These are phyloP conservation scores for Helostoma temminkii DNA, from an alignment of 2,797 vertebrate genomes.

Conservation along the genomic window DNA sequence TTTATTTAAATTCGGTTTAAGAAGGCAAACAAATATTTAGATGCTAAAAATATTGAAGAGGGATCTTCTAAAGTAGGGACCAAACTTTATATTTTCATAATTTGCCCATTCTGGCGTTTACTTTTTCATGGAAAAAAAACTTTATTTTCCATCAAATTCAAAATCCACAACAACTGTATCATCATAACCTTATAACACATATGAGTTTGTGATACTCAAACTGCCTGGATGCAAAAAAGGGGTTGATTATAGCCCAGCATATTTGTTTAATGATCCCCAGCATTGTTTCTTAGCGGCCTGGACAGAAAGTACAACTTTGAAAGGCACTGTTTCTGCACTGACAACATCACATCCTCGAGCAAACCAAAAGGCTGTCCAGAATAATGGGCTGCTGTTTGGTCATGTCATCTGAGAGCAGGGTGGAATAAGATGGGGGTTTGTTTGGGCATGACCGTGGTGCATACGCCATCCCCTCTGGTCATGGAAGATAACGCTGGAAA, in stretches of 20 bases:
- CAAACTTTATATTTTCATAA: conserved; percentile 70
- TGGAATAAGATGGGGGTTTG: conserved; percentile 70
- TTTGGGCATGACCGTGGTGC: conserved; percentile 78
- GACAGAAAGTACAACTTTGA: conserved; percentile 73
- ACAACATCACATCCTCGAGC: conserved; percentile 78
- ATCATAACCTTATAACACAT: conserved; percentile 25
- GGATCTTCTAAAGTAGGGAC: conserved; percentile 74
- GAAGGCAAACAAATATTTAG: conserved; percentile 85
- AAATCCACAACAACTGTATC: conserved; percentile 40
- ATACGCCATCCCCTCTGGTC: conserved; percentile 61
- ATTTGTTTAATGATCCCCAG: conserved; percentile 62
- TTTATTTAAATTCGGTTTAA: conserved; percentile 86
- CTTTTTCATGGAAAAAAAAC: conserved; percentile 60
- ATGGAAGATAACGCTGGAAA: conserved; percentile 72
- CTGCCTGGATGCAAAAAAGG: conserved; percentile 32
- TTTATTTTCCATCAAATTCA: conserved; percentile 50
- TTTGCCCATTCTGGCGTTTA: conserved; percentile 58
- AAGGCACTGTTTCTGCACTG: conserved; percentile 76
- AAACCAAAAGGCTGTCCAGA: conserved; percentile 71
- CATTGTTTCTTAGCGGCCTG: conserved; percentile 74
- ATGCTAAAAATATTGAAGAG: conserved; percentile 84
- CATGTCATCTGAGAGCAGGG: conserved; percentile 73
- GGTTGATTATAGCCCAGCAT: conserved; percentile 38
- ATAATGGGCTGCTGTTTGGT: conserved; percentile 73
- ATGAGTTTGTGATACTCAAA: conserved; percentile 16